Base-by-base conservation (phyloP, 2,888 invertebrate species). In the Melolontha melolontha region DNA sequence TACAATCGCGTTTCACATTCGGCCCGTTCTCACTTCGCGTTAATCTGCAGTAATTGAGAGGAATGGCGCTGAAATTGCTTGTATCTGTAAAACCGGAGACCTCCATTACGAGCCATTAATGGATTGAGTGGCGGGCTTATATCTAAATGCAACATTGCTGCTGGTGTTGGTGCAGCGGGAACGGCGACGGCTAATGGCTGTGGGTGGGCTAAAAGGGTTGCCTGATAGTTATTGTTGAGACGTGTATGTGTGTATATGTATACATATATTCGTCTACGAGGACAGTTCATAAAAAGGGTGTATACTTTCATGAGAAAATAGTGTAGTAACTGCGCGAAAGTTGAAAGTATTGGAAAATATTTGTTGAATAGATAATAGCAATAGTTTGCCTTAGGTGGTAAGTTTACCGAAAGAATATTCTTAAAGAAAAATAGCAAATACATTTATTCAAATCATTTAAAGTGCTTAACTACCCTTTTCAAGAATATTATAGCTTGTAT, bases 71-170 rank as follows among this genome's bases (percentile, higher is more conserved):
- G 76, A 78, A 80, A 80, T 80, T 80, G 79, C 79, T 79, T 79
- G 80, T 80, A 79, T 80, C 79, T 79, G 79, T 78, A 78, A 78
- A 78, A 78, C 79, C 76, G 77, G 77, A 78, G 79, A 79, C 79
- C 78, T 80, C 79, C 80, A 81, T 81, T 81, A 80, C 78, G 77
- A 74, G 75, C 80, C 81, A 80, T 81, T 81, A 81, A 80, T 80
- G 81, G 80, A 80, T 80, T 80, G 80, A 79, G 79, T 79, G 76
- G 78, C 75, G 75, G 75, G 77, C 77, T 77, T 77, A 77, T 74
- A 71, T 74, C 70, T 70, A 74, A 74, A 73, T 74, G 73, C 73
- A 74, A 70, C 67, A 66, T 67, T 70, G 73, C 71, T 68, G 66
- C 64, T 17, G 51, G 2, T 42, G 63, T 50, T 39, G 40, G 11